Conservation (phyloP, 2,888 invertebrate genomes). For the Dusona sp. region DNA sequence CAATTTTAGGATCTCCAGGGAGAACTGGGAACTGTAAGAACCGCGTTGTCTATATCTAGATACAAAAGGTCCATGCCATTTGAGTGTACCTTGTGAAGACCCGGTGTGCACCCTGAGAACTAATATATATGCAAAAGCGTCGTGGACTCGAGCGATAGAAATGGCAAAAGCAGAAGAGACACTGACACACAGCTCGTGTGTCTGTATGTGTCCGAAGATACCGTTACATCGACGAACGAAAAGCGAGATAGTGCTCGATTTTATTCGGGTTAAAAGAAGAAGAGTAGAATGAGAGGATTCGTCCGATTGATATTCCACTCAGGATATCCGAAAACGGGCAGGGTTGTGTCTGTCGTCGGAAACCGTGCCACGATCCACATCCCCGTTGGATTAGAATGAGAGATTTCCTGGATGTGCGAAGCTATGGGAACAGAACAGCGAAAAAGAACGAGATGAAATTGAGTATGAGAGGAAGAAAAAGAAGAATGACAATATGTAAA, state of each 20-base stretch:
- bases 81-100: slow-evolving; percentile 22
- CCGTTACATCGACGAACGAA: slow-evolving; percentile 29
- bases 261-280: slow-evolving; percentile 70
- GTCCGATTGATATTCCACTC: slow-evolving; percentile 81
- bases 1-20: slow-evolving; percentile 38
- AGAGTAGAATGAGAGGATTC: slow-evolving; percentile 58
- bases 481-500: neutral
- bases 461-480: neutral
- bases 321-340: slow-evolving; percentile 78
- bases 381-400: slow-evolving; percentile 75
- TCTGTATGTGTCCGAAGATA: slow-evolving; percentile 37
- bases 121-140: slow-evolving; percentile 80
- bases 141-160: slow-evolving; percentile 55
- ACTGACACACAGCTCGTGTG: neutral
- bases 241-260: slow-evolving; percentile 39
- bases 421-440: slow-evolving; percentile 10
- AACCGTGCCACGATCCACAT: slow-evolving; percentile 53
- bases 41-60: slow-evolving; percentile 47
- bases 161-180: slow-evolving; percentile 42
- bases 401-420: slow-evolving; percentile 65
- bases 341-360: slow-evolving; percentile 71
- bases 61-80: slow-evolving; percentile 47
- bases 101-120: slow-evolving; percentile 65
- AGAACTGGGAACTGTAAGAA: slow-evolving; percentile 24
- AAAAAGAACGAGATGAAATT: slow-evolving; percentile 1